Percentiles rank a stretch among this genome's conserved stretches.
phyloP scores from a whole-genome alignment of 2,113 vertebrate species.

The Polyodon spathula region DNA sequence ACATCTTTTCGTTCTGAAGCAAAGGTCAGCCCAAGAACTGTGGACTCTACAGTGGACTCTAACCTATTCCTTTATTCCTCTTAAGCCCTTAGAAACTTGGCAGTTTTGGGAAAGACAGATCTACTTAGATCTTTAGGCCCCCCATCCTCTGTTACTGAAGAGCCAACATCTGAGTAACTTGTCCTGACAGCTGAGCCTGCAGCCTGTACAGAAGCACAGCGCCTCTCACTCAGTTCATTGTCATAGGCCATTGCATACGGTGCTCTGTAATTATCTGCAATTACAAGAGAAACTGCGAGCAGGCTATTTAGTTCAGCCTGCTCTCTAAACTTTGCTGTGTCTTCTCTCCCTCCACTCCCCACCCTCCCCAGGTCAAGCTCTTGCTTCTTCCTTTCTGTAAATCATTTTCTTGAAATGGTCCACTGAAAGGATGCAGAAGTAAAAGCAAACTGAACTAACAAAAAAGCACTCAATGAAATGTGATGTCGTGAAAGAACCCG shows the following conservation, averaged over 20 bases:
- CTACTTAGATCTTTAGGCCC: too few relatives aligned
- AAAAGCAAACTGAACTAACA: not conserved
- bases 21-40: too few relatives aligned
- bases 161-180: not conserved
- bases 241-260: not conserved
- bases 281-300: not conserved
- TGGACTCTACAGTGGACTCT: too few relatives aligned
- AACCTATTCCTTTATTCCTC: too few relatives aligned
- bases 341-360: not conserved
- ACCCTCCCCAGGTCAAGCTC: not conserved
- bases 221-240: not conserved
- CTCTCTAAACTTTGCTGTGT: not conserved
- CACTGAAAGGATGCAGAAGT: not conserved
- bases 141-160: too few relatives aligned
- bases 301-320: not conserved
- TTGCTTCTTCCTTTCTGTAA: not conserved
- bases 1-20: too few relatives aligned
- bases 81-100: too few relatives aligned
- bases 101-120: too few relatives aligned
- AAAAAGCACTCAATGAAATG: not conserved
- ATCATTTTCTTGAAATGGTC: not conserved
- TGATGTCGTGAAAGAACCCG: not conserved
- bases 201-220: not conserved
- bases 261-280: not conserved
- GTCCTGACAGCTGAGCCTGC: not conserved